Base-by-base conservation (phyloP, 2,113 vertebrate species). In the Gobiocypris rarus region DNA sequence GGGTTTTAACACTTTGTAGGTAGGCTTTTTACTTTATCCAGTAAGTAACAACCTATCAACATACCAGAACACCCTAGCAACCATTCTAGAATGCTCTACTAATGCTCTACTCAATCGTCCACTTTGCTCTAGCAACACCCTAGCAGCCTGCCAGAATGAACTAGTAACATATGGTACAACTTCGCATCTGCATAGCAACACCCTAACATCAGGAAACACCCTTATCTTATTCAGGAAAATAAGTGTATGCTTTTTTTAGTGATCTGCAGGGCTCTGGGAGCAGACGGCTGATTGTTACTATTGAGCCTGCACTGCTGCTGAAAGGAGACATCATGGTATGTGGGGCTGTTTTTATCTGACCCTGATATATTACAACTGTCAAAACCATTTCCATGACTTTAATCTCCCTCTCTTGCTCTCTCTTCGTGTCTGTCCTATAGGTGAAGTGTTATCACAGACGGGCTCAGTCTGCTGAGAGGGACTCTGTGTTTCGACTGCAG, bases 301-400 rank as follows among this genome's bases (percentile, higher is more conserved):
- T 98, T 28, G 96, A 98, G 84, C 97, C 97, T 3, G 96, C 96
- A 0, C 93, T 98, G 75, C 93, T 98, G 86, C 93, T 98, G 19
- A 98, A 98, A 90, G 97, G 97, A 78, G 97, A 98, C 84, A 96
- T 98, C 89, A 95, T 98, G 97, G 97, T 98, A 90, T 90, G 93
- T 91, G 43, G 73, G 24, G 2, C 56, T 81, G 76, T 71, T 43
- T 24, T 65, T 43, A 70, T 50, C 71, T 65, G 43, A 24, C 43
- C 52, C 50, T 50, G 54, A 71, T 56, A 19, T 50, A 81, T 75
- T 34, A 59, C 17, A 48, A 56, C 19, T 80, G 59, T 80, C 59
- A 80, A 80, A 80, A 80, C 24, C 17, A 14, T 48, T 19, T 71
- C 77, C 38, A 45, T 48, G 10, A 38, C 9, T 56, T 58, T 13